phyloP scores from a whole-genome alignment of 2,113 vertebrate species.

The Acrocephalus kingi region DNA sequence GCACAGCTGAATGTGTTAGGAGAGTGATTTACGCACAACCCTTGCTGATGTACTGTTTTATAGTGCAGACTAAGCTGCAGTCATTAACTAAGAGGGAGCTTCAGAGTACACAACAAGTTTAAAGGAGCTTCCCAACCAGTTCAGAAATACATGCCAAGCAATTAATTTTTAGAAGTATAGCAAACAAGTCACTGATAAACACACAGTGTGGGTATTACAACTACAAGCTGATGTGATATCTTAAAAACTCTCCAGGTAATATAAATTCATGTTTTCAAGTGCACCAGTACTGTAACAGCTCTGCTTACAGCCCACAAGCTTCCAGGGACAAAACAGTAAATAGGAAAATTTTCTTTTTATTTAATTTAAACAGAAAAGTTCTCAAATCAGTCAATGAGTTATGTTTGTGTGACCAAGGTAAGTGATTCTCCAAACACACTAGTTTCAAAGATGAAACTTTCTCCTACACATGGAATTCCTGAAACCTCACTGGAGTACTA shows the following conservation, averaged over 20 bases:
- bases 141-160: neutral
- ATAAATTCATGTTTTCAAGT: neutral
- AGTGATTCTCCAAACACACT: neutral
- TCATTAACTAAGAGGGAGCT: slow-evolving; percentile 36
- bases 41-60: slow-evolving; percentile 18
- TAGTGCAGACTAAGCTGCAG: slow-evolving; percentile 26
- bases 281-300: neutral
- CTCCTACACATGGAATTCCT: neutral
- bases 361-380: neutral
- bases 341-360: neutral
- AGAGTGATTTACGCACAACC: slow-evolving; percentile 12
- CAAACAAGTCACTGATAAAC: neutral
- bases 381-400: neutral
- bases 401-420: neutral
- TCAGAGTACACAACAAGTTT: neutral
- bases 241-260: neutral
- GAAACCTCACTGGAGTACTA: neutral
- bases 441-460: neutral
- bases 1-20: slow-evolving; percentile 10
- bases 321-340: neutral
- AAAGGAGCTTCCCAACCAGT: slow-evolving; percentile 6
- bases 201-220: neutral
- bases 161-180: neutral
- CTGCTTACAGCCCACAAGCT: neutral
- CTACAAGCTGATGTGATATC: neutral